Percentiles rank a stretch among this genome's conserved stretches.
phyloP scores from a whole-genome alignment of 2,113 vertebrate genomes.

The Helogale parvula region DNA sequence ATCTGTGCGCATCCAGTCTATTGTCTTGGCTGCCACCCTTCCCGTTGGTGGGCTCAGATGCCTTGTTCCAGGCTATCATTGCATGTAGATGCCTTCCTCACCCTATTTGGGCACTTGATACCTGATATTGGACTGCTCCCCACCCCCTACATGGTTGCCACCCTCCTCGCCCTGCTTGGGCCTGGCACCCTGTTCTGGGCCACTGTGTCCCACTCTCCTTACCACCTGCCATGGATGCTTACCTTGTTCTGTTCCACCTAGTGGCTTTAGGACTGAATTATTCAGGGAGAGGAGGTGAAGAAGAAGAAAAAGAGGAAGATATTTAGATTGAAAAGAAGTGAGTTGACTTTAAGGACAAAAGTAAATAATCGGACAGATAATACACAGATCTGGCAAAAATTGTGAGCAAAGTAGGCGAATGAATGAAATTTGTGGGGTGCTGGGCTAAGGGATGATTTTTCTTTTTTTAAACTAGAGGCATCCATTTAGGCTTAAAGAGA shows the following conservation, averaged over 20 bases:
- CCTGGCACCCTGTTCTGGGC: not conserved
- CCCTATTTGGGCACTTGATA: not conserved
- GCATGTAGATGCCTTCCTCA: not conserved
- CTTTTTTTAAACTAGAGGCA: not conserved
- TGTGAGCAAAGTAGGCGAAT: not conserved
- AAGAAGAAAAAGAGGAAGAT: slow-evolving; percentile 10
- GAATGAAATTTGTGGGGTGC: not conserved
- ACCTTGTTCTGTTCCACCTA: not conserved
- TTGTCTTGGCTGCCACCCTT: not conserved
- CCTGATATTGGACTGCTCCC: not conserved
- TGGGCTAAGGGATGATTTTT: not conserved
- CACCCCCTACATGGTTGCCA: no score
- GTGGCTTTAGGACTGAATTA: not conserved
- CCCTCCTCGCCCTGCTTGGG: not conserved
- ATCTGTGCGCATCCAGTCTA: not conserved
- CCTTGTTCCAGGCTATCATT: not conserved
- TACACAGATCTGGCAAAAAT: not conserved
- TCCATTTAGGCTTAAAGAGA: slow-evolving; percentile 12
- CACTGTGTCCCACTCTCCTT: not conserved
- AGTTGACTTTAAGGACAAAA: not conserved
- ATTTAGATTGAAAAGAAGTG: not conserved
- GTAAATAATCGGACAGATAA: not conserved
- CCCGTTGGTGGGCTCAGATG: not conserved
- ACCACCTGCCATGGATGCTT: not conserved
- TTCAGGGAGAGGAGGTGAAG: not conserved